Conservation (phyloP, 2,113 vertebrate genomes). For the Neodontobutis hainanensis region DNA sequence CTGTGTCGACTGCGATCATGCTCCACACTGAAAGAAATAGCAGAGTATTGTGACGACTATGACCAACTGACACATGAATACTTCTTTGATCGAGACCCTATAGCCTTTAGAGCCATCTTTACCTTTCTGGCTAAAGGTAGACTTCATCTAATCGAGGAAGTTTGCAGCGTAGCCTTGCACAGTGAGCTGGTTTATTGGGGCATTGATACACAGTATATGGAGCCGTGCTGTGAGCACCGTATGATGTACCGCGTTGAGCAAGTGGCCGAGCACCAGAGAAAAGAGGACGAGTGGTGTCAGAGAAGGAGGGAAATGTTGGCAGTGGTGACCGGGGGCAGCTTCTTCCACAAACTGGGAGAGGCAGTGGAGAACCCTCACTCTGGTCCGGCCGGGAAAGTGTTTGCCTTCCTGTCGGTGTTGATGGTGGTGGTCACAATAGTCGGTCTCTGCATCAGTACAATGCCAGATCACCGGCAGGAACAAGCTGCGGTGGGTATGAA, state of each 20-base stretch:
- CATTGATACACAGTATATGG: constrained; percentile 82
- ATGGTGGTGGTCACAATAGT: constrained; percentile 88
- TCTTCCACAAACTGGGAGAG: constrained; percentile 81
- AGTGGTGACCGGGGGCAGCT: constrained; percentile 43
- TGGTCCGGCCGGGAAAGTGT: constrained; percentile 85
- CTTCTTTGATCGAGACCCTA: constrained; percentile 90
- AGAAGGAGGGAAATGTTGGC: constrained; percentile 27
- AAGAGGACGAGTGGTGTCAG: constrained; percentile 71
- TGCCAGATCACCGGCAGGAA: constrained; percentile 86
- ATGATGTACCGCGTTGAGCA: constrained; percentile 80
- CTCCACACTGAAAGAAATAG: constrained; percentile 80
- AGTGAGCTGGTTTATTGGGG: constrained; percentile 90
- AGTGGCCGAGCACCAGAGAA: constrained; percentile 68
- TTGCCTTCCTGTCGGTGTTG: constrained; percentile 87
- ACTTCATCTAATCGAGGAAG: constrained; percentile 82
- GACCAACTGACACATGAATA: constrained; percentile 83
- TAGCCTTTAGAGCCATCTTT: constrained; percentile 83
- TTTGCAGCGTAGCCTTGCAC: constrained; percentile 85
- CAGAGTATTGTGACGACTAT: constrained; percentile 86
- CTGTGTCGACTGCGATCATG: constrained; percentile 83
- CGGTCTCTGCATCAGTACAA: constrained; percentile 89
- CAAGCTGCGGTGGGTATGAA: constrained; percentile 81
- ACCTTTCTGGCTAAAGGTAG: constrained; percentile 87
- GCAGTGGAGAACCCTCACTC: constrained; percentile 89
- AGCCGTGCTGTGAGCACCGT: constrained; percentile 83